Percentiles rank a stretch among this genome's conserved stretches.
phyloP scores from a whole-genome alignment of 1,140 invertebrate species.

The Pygmarrhopalites habei region DNA sequence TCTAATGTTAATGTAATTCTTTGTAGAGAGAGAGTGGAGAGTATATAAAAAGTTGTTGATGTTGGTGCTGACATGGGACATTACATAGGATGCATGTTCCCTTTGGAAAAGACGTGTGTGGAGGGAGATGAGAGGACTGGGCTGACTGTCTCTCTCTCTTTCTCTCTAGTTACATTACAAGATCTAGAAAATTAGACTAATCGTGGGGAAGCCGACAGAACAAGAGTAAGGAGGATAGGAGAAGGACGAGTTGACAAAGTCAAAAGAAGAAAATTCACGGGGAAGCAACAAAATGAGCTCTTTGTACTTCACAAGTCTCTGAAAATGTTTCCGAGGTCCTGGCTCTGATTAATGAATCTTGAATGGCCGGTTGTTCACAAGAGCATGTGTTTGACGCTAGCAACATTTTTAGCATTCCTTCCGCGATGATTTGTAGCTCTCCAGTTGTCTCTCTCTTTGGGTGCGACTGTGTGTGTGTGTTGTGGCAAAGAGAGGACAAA shows the following conservation, averaged over 20 bases:
- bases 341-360: slow-evolving; percentile 28
- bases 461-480: too few species aligned
- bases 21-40: too few species aligned
- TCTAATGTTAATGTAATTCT: too few species aligned
- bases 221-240: background rate
- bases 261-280: slow-evolving; percentile 15
- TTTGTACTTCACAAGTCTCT: slow-evolving; percentile 22
- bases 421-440: slow-evolving; percentile 16
- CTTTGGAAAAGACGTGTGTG: too few species aligned
- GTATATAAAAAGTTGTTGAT: too few species aligned
- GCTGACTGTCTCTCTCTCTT: too few species aligned
- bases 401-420: slow-evolving; percentile 18
- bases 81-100: too few species aligned
- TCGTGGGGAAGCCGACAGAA: background rate
- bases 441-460: slow-evolving; percentile 11
- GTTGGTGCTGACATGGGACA: too few species aligned
- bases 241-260: background rate
- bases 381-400: slow-evolving; percentile 7
- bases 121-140: too few species aligned
- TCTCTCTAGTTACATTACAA: too few species aligned
- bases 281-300: slow-evolving; percentile 29
- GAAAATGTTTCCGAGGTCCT: slow-evolving; percentile 16
- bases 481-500: too few species aligned
- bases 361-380: slow-evolving; percentile 13
- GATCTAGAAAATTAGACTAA: too few species aligned